phyloP scores from a whole-genome alignment of 1,140 invertebrate species.

The Zaprionus capensis region DNA sequence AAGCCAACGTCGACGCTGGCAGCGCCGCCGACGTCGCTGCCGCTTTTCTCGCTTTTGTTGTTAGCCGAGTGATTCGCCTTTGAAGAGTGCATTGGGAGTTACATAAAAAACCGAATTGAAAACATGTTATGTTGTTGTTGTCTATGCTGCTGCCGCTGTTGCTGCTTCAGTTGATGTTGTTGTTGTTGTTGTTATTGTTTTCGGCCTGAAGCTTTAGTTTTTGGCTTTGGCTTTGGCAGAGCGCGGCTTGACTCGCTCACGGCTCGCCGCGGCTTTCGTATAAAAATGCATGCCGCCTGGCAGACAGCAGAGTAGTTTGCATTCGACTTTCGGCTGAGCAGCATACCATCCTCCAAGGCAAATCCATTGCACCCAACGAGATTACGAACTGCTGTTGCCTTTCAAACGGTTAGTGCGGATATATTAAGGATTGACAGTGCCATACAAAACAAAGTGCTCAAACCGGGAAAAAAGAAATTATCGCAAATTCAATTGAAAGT shows the following conservation, averaged over 20 bases:
- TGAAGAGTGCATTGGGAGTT: slow-evolving; percentile 78
- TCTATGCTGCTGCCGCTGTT: slow-evolving; percentile 41
- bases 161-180: slow-evolving; percentile 23
- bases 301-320: slow-evolving; percentile 72
- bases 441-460: slow-evolving; percentile 5
- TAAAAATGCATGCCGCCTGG: slow-evolving; percentile 76
- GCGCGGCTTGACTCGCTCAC: slow-evolving; percentile 11
- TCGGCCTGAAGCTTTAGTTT: slow-evolving; percentile 62
- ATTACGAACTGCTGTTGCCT: slow-evolving; percentile 57
- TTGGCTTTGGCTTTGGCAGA: slow-evolving; percentile 23
- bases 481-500: slow-evolving; percentile 10
- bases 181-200: slow-evolving; percentile 47
- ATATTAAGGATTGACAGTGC: slow-evolving; percentile 16
- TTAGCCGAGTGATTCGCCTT: slow-evolving; percentile 48
- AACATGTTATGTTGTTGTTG: slow-evolving; percentile 45
- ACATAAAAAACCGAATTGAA: slow-evolving; percentile 73
- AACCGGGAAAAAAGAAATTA: slow-evolving; percentile 1
- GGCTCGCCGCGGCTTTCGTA: slow-evolving; percentile 54
- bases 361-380: slow-evolving; percentile 30
- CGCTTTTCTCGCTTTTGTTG: slow-evolving; percentile 32
- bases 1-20: slow-evolving; percentile 5
- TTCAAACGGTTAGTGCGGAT: slow-evolving; percentile 66
- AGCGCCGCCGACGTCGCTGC: slow-evolving; percentile 1
- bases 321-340: slow-evolving; percentile 72
- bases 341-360: slow-evolving; percentile 62